These are phyloP conservation scores for Gryllus longicercus DNA, from an alignment of 2,888 invertebrate species.

Conservation along the genomic window DNA sequence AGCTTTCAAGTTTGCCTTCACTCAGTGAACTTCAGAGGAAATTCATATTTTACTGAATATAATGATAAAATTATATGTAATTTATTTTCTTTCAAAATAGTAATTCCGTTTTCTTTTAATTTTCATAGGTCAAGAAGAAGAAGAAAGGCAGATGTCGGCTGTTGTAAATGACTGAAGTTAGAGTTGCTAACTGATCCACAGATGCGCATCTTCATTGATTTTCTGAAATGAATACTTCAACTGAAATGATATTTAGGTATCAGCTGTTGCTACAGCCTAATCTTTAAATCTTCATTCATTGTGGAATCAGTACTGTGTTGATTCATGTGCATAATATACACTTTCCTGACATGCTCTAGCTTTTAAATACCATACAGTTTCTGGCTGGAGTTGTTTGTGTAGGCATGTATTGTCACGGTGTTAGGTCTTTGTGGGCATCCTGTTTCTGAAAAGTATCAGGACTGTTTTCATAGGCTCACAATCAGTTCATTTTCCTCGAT, in stretches of 20 bases:
- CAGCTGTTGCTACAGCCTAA: background rate
- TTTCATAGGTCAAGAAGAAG: slow-evolving; percentile 71
- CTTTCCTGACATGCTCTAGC: slow-evolving; percentile 22
- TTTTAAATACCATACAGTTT: slow-evolving; percentile 9
- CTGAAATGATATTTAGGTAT: background rate
- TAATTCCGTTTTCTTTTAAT: background rate
- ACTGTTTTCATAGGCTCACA: slow-evolving; percentile 20
- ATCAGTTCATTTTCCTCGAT: background rate
- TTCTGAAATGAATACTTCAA: background rate
- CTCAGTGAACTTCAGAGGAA: too few relatives aligned
- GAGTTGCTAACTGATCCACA: background rate
- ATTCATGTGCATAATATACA: slow-evolving; percentile 18
- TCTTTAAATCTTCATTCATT: background rate
- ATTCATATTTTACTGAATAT: too few relatives aligned
- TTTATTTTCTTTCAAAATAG: too few relatives aligned
- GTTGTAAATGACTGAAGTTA: slow-evolving; percentile 56
- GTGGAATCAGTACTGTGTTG: background rate
- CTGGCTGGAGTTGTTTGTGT: slow-evolving; percentile 9
- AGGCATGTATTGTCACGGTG: slow-evolving; percentile 1
- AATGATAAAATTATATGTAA: too few relatives aligned
- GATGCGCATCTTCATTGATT: background rate
- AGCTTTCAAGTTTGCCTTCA: too few relatives aligned
- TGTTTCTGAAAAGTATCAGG: slow-evolving; percentile 17
- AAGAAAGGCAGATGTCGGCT: slow-evolving; percentile 86
- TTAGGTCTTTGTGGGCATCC: slow-evolving; percentile 27